These are phyloP conservation scores for Acanthopagrus latus DNA, from an alignment of 2,797 vertebrate genomes.

Conservation along the genomic window DNA sequence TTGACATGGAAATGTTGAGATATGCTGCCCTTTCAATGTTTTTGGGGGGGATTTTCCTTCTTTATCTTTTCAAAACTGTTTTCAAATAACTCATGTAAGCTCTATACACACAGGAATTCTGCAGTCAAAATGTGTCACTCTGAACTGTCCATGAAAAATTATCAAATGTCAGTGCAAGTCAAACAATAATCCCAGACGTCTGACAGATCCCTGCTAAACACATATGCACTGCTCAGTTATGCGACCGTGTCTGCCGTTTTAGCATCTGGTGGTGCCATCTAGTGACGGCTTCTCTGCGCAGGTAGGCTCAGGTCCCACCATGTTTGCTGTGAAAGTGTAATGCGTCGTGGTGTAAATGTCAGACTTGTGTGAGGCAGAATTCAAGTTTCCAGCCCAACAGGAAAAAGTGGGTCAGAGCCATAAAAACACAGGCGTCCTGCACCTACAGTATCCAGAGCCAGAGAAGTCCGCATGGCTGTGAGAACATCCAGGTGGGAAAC, in stretches of 20 bases:
- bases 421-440: conserved; percentile 14
- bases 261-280: conserved; percentile 67
- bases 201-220: neutral
- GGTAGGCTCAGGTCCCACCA: neutral
- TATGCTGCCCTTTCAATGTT: too few relatives aligned
- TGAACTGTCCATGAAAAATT: neutral
- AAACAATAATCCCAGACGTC: neutral
- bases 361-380: conserved; percentile 1
- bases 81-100: neutral
- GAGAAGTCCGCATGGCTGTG: neutral
- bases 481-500: conserved; percentile 30
- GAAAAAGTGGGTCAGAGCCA: conserved; percentile 34
- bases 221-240: neutral
- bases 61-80: neutral
- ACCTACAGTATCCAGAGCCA: neutral
- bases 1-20: too few relatives aligned
- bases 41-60: neutral
- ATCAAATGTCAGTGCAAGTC: neutral
- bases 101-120: neutral
- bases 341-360: conserved; percentile 22
- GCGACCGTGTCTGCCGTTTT: conserved; percentile 12
- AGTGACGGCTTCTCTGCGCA: conserved; percentile 37
- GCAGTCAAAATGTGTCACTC: neutral
- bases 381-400: conserved; percentile 1
- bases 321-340: neutral